Evolutionary conservation across 2,888 invertebrate genomes (phyloP), one percentile per base, ranked within the genome.

Genomic region (Dioctria linearis): DNA sequence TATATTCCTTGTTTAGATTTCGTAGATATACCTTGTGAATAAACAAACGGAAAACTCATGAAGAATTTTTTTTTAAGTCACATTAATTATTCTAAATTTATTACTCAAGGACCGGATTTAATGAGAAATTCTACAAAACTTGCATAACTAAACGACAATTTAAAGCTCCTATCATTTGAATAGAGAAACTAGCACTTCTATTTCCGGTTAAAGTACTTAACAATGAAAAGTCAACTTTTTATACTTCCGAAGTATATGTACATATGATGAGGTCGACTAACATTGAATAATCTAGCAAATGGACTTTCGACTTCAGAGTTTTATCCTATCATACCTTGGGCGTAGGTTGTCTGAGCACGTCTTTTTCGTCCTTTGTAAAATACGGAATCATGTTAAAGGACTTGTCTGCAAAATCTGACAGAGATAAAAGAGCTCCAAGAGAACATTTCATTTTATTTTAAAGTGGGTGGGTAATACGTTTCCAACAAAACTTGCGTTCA

Each of bases 371-470:
- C 61, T 61, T n/a, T 3, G 61, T 61, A 39, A 61, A 61, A 61
- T 61, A 25, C 61, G 25, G 61, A 61, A 61, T 61, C 61, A 61
- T 61, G 61, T 39, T 61, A 61, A 61, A 61, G 61, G 61, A 61
- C 61, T 25, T 61, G 61, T 61, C 61, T 61, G 39, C 61, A 11
- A 25, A 25, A 61, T 61, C 13, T 61, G 61, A 61, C 61, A 39
- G 61, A 61, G 61, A 61, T 61, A 61, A 61, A 37, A 39, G 39
- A 25, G 61, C 25, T 37, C 25, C 61, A 61, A 61, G 61, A 39
- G 61, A 25, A 61, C 25, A 8, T 13, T 61, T n/a, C 25, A 4
- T 25, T 61, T 61, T 61, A 4, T 6, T 25, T 25, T 39, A 8
- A 61, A 37, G 61, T 61, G 61, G 61, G 11, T 61, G 61, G 25